Conservation (phyloP, 2,888 invertebrate genomes). For the Brenthis daphne region DNA sequence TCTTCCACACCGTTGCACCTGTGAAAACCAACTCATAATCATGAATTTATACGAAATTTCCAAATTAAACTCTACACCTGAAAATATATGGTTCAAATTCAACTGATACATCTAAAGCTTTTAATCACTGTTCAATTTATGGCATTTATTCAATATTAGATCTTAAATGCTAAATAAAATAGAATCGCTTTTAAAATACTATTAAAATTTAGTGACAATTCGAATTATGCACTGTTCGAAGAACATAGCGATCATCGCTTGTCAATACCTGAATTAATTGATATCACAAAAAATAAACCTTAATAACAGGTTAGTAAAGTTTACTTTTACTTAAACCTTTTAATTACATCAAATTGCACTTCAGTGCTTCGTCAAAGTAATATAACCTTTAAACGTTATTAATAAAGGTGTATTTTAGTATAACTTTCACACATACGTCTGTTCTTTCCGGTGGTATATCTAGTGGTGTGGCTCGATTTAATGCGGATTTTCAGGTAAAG, state of each 20-base stretch:
- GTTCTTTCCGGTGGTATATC: slow-evolving; percentile 22
- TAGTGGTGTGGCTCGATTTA: slow-evolving; percentile 19
- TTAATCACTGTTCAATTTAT: slow-evolving; percentile 37
- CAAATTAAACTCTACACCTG: slow-evolving; percentile 36
- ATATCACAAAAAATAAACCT: slow-evolving; percentile 44
- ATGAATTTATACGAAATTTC: slow-evolving; percentile 29
- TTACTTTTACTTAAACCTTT: slow-evolving; percentile 25
- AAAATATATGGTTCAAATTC: slow-evolving; percentile 32
- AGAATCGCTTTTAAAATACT: slow-evolving; percentile 44
- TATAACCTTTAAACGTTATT: background rate
- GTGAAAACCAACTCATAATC: slow-evolving; percentile 55
- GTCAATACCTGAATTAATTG: slow-evolving; percentile 47
- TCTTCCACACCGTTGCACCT: slow-evolving; percentile 76
- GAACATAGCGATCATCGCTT: slow-evolving; percentile 66
- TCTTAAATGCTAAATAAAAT: slow-evolving; percentile 37
- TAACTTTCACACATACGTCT: background rate
- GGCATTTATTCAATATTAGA: slow-evolving; percentile 38
- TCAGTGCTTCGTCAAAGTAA: background rate
- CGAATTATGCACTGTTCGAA: slow-evolving; percentile 68
- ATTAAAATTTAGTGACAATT: slow-evolving; percentile 62
- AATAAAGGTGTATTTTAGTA: background rate
- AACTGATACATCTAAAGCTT: slow-evolving; percentile 34
- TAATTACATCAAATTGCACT: slow-evolving; percentile 22
- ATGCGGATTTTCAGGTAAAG: slow-evolving; percentile 28
- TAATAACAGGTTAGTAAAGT: slow-evolving; percentile 31